Evolutionary conservation across 1,140 invertebrate genomes (phyloP).

Genomic region (Colletes gigas): DNA sequence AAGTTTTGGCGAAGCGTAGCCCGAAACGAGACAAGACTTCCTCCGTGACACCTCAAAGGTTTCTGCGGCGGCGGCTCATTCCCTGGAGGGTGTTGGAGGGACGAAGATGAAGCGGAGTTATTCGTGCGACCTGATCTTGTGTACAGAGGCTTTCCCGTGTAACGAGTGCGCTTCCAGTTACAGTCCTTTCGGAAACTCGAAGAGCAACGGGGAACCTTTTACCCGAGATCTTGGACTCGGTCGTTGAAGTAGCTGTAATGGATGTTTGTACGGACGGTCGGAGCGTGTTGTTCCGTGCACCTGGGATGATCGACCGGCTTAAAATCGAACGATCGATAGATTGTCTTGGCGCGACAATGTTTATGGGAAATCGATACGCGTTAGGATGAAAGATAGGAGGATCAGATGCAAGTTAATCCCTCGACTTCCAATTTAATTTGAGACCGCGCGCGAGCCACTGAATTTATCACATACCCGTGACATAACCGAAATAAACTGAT

Average conservation of each 20-base stretch:
- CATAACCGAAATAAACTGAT: too few species aligned
- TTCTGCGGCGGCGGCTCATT: slow-evolving; percentile 11
- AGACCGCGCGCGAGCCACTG: too few species aligned
- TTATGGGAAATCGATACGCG: too few species aligned
- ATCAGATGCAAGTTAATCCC: too few species aligned
- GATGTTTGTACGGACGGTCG: slow-evolving; percentile 23
- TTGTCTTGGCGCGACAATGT: background rate
- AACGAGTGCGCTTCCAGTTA: slow-evolving; percentile 34
- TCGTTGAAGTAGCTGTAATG: slow-evolving; percentile 30
- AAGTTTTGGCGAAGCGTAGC: slow-evolving; percentile 42
- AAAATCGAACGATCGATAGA: slow-evolving; percentile 2
- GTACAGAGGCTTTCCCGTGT: slow-evolving; percentile 32
- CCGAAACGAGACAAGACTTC: slow-evolving; percentile 24
- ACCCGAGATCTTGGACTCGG: background rate
- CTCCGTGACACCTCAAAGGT: slow-evolving; percentile 53
- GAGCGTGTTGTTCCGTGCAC: background rate
- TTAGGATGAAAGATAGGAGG: too few species aligned
- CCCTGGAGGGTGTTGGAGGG: slow-evolving; percentile 9
- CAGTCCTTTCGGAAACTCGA: slow-evolving; percentile 20
- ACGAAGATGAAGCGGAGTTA: slow-evolving; percentile 31
- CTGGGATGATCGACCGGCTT: slow-evolving; percentile 12
- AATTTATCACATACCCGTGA: too few species aligned
- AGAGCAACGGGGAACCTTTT: slow-evolving; percentile 12
- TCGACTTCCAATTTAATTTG: too few species aligned
- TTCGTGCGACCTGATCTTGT: slow-evolving; percentile 48